These are phyloP conservation scores for Muscidifurax raptorellus DNA, from an alignment of 1,140 invertebrate species.

Conservation along the genomic window DNA sequence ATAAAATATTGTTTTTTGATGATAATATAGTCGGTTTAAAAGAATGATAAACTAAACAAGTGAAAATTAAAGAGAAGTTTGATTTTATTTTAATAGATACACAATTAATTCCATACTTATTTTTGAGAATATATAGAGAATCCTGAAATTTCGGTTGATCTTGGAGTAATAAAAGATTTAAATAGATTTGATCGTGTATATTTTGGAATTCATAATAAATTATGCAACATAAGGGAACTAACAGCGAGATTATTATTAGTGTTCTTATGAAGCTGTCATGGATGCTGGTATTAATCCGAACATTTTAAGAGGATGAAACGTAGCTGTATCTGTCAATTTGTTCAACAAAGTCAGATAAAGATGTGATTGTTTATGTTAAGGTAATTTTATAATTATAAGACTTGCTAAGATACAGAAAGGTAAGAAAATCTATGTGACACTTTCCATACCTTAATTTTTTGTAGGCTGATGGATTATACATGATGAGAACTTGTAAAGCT, in stretches of 20 bases:
- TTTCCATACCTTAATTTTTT: conserved; percentile 56
- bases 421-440: background rate
- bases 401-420: too few relatives aligned
- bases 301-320: conserved; percentile 77
- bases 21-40: too few relatives aligned
- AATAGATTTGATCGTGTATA: conserved; percentile 77
- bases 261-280: conserved; percentile 71
- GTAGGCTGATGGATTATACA: conserved; percentile 59
- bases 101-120: too few relatives aligned
- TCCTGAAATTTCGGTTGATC: conserved; percentile 25
- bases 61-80: too few relatives aligned
- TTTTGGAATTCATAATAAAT: conserved; percentile 76
- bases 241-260: conserved; percentile 75
- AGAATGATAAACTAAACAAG: too few relatives aligned
- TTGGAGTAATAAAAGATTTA: conserved; percentile 46
- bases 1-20: too few relatives aligned
- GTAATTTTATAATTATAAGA: too few relatives aligned
- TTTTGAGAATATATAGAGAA: conserved; percentile 16
- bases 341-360: conserved; percentile 81
- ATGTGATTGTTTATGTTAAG: conserved; percentile 51
- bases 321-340: conserved; percentile 87
- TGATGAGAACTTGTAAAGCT: conserved; percentile 54
- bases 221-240: conserved; percentile 76
- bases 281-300: conserved; percentile 68
- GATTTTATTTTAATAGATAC: too few relatives aligned